phyloP scores from a whole-genome alignment of 2,888 invertebrate species.

The Neuroscelio doddi region DNA sequence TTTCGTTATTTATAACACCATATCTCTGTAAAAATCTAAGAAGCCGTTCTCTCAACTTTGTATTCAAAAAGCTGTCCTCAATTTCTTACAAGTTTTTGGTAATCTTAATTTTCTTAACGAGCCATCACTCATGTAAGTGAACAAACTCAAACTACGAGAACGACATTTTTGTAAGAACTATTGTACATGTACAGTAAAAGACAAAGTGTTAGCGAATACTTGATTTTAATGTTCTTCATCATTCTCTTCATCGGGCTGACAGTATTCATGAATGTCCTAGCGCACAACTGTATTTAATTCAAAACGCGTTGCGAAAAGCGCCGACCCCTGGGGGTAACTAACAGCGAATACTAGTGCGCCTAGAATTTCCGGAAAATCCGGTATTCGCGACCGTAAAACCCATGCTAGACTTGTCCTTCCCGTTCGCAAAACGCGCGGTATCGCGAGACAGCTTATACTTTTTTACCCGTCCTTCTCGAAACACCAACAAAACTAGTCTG shows the following conservation, averaged over 20 bases:
- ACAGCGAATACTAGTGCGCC: slow-evolving; percentile 43
- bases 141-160: not conserved
- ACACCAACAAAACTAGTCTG: slow-evolving; percentile 61
- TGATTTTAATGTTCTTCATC: slow-evolving; percentile 38
- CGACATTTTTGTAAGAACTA: slow-evolving; percentile 26
- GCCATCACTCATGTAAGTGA: no score
- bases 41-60: no score
- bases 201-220: slow-evolving; percentile 48
- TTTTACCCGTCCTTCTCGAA: slow-evolving; percentile 48
- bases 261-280: no score
- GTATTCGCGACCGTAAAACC: slow-evolving; percentile 53
- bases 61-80: no score
- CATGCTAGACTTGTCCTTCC: slow-evolving; percentile 60
- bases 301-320: slow-evolving; percentile 57
- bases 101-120: no score
- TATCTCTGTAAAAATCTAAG: no score
- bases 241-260: no score
- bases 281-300: slow-evolving; percentile 53
- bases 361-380: slow-evolving; percentile 67
- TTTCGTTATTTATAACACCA: no score
- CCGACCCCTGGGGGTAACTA: slow-evolving; percentile 43
- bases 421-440: slow-evolving; percentile 54
- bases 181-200: slow-evolving; percentile 26
- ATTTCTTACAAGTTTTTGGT: no score
- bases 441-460: slow-evolving; percentile 27